Base-by-base conservation (phyloP, 2,113 vertebrate genomes). In the Stigmatopora nigra region DNA sequence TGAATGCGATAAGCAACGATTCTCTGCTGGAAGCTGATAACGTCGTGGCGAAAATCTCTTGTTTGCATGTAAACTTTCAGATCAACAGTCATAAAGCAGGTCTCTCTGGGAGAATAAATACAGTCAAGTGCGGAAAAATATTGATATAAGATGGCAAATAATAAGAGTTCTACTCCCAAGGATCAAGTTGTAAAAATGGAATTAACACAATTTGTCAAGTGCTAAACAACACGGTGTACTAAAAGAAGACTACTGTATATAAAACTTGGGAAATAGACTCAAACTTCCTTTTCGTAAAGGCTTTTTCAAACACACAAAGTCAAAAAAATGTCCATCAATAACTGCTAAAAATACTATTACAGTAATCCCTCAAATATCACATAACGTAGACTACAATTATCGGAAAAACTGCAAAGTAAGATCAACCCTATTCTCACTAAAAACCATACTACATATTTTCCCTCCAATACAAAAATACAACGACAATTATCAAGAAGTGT, bases 11-110 rank as follows among this genome's bases (percentile, higher is more conserved):
- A 79, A 78, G 70, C 66, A n/a, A 10, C 71, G 56, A 71, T 75
- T 72, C 17, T 36, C 76, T 75, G 82, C 75, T 65, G 81, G 52
- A 58, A 74, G 78, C 73, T 73, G 77, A 87, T 82, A 74, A 59
- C 78, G 67, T 73, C 64, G 63, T 69, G 81, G 82, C 79, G 71
- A 79, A 79, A 64, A 46, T 67, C 77, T 84, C 78, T 80, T 72
- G 84, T 84, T 83, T 78, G 71, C 69, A 71, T 78, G 78, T 70
- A 77, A 78, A 83, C 74, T 82, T 76, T 78, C 65, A 77, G 72
- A 78, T 80, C 67, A 78, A 81, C 80, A 74, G 22, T 60, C 66
- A 53, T 73, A 81, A 73, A 79, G 63, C 66, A 75, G 75, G 66
- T 69, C 69, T 77, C 55, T 64, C 73, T 71, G 74, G 70, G 68